Evolutionary conservation across 2,888 invertebrate species (phyloP).

Genomic region (Temnothorax ravouxi): DNA sequence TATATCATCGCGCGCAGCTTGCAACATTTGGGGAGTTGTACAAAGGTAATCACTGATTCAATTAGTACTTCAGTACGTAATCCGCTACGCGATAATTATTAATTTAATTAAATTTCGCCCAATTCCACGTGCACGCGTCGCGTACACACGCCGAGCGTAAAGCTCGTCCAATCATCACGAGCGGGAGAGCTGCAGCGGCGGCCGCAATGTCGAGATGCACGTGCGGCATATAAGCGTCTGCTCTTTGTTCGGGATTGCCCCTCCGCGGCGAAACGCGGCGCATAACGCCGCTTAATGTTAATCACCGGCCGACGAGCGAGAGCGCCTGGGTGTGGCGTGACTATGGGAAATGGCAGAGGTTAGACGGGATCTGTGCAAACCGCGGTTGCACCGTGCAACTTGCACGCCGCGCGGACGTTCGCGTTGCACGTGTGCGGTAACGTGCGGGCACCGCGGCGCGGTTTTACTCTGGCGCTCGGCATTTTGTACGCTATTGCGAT

Average conservation of each 20-base stretch:
- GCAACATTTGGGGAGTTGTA: background rate
- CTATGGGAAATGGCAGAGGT: conserved; percentile 84
- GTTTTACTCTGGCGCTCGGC: conserved; percentile 39
- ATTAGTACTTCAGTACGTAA: conserved; percentile 23
- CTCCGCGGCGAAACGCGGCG: conserved; percentile 40
- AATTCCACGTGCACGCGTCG: background rate
- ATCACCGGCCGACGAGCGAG: conserved; percentile 58
- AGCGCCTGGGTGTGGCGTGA: conserved; percentile 79
- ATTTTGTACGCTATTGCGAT: background rate
- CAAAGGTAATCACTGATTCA: conserved; percentile 28
- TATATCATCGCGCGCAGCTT: conserved; percentile 14
- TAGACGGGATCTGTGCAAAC: conserved; percentile 66
- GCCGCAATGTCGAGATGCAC: background rate
- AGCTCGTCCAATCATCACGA: background rate
- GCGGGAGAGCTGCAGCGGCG: background rate
- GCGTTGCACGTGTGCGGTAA: conserved; percentile 52
- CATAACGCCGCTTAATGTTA: conserved; percentile 70
- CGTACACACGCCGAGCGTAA: background rate
- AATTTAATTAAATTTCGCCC: conserved; percentile 28
- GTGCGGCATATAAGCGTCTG: conserved; percentile 44
- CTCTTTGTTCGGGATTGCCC: conserved; percentile 63
- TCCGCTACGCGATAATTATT: conserved; percentile 15
- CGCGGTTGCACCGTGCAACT: conserved; percentile 47
- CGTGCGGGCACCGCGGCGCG: conserved; percentile 56
- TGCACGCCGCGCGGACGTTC: conserved; percentile 18